Evolutionary conservation across 2,888 invertebrate genomes (phyloP), one percentile per base, ranked within the genome.

Genomic region (Ganaspis brasiliensis): DNA sequence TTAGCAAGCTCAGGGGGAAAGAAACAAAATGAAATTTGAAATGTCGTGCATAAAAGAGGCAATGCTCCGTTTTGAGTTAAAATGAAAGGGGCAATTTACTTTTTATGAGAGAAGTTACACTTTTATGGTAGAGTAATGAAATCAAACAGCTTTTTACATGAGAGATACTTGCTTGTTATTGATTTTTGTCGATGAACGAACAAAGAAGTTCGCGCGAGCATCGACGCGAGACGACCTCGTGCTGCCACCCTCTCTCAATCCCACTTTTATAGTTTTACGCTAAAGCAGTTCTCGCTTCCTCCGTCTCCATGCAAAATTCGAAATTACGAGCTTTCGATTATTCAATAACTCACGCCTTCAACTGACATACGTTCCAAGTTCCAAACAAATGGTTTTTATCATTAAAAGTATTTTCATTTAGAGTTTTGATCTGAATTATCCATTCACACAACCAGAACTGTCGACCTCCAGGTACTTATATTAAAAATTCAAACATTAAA

Each of bases 101-200:
- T 45, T 45, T 67, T 67, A 67, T 67, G 61, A 24, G 21, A n/a
- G 9, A 45, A 67, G 14, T 45, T 67, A 67, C 45, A 9, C 21
- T 45, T 45, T 67, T 67, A 67, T 67, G 45, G 21, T 67, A 6
- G n/a, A 24, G 24, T 45, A 67, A 40, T 67, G 63, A 67, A 67
- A 45, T 67, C 45, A 24, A 67, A 67, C 24, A 67, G 40, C 63
- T 45, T 26, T 45, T 67, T 67, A 45, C 63, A 67, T 67, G 24
- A 45, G 24, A 67, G 40, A 37, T 61, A 37, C 16, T 63, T 63
- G 61, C 19, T 40, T 21, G 35, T 45, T 67, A 67, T 67, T 67
- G 63, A 67, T 67, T 67, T 67, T 67, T 67, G 63, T 67, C 63
- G 63, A 67, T 45, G 63, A 67, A 24, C 63, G 63, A 67, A 67